A percentile compares a stretch with the other conserved stretches of the same genome.
Conservation (phyloP, 2,797 vertebrate species). For the Ceyx erithaca region DNA sequence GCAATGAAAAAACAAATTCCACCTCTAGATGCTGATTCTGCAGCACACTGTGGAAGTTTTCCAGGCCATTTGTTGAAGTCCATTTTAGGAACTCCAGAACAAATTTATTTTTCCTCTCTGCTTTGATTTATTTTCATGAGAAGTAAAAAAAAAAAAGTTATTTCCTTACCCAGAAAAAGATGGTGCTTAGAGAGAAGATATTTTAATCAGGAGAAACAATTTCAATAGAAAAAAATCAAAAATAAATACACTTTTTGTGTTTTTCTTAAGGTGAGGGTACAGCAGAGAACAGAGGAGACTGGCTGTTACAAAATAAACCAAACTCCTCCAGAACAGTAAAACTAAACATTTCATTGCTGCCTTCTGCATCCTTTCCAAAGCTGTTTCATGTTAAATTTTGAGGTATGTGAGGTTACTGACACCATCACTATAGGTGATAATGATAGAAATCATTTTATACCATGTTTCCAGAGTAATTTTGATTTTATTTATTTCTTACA, state of each 20-base stretch:
- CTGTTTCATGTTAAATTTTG: not conserved
- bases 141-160: not conserved
- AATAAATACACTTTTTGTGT: not conserved
- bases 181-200: not conserved
- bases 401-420: not conserved
- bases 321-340: not conserved
- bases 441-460: not conserved
- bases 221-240: not conserved
- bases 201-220: not conserved
- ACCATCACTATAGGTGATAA: not conserved
- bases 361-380: not conserved
- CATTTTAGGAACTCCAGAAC: not conserved
- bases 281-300: not conserved
- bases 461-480: constrained; percentile 21
- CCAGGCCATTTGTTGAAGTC: not conserved
- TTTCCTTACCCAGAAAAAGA: not conserved
- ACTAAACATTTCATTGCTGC: not conserved
- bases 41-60: not conserved
- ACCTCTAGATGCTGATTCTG: not conserved
- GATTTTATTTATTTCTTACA: not conserved
- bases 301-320: not conserved
- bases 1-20: not conserved
- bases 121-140: not conserved
- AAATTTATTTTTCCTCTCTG: not conserved
- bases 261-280: not conserved